Evolutionary conservation across 2,113 vertebrate species (phyloP).

Genomic region (Bubo scandiacus): DNA sequence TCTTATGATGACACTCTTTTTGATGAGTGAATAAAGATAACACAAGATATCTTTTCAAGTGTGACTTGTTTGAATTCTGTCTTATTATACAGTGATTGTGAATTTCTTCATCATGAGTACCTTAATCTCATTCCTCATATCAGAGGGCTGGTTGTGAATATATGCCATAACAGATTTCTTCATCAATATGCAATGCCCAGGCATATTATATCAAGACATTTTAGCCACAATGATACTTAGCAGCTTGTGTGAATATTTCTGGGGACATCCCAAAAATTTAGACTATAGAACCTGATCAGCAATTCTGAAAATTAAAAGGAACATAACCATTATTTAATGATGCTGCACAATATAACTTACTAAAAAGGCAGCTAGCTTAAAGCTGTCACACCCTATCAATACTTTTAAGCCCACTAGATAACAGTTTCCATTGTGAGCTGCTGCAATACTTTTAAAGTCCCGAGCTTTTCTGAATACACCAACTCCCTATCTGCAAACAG

Average conservation of each 20-base stretch:
- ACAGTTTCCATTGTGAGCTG: not conserved
- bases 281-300: not conserved
- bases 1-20: not conserved
- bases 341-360: not conserved
- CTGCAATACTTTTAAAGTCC: not conserved
- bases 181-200: not conserved
- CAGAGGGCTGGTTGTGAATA: not conserved
- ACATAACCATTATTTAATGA: not conserved
- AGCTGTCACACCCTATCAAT: not conserved
- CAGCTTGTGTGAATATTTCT: not conserved
- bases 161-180: not conserved
- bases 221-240: not conserved
- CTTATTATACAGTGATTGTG: not conserved
- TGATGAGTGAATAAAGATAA: not conserved
- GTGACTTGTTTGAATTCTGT: not conserved
- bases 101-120: not conserved
- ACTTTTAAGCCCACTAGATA: not conserved
- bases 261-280: not conserved
- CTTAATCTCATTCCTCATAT: not conserved
- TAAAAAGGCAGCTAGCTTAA: not conserved
- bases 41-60: not conserved
- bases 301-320: not conserved
- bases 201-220: not conserved
- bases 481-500: not conserved
- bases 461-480: not conserved